Evolutionary conservation across 1,140 invertebrate species (phyloP), one percentile per base, ranked within the genome.

Genomic region (Lordiphosa mommai): DNA sequence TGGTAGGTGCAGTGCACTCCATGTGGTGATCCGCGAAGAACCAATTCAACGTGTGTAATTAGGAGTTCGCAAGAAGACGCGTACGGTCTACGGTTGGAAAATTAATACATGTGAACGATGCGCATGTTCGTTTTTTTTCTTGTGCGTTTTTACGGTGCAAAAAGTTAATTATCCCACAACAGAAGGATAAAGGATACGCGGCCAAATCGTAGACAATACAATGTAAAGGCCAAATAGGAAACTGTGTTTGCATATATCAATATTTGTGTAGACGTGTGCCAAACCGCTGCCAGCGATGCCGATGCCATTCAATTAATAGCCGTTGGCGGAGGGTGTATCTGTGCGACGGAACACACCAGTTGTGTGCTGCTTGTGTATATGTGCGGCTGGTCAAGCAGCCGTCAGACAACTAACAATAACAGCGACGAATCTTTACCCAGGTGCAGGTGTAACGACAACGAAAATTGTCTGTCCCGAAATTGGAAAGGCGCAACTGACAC

Each of bases 81-180:
- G 40, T 43, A 23, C 27, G 13, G 27, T n/a, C 20, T 13, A 29
- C 38, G 38, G 13, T 41, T 27, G 20, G 9, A 27, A 41, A 41
- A 10, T 41, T 48, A 10, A 34, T 47, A 10, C 4, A 33, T 32
- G 14, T 47, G 10, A 16, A 47, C n/a, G 7, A 27, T 13, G 20
- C 40, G 40, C 40, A 43, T 43, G 40, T 13, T 43, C 40, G 27
- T 43, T 43, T 43, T 43, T 43, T 43, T 43, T 29, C 40, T 40
- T 43, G 40, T 29, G 40, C 6, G 1, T 27, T 27, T 20, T 14
- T 14, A 12, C 33, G 10, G 13, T 36, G 33, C 38, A 41, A 23
- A 23, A 43, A 43, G 40, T 43, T 12, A 43, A 29, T 43, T 12
- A 43, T 43, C 27, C 27, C 40, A 23, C 10, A 3, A 27, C 17